phyloP scores from a whole-genome alignment of 2,888 invertebrate species.

The Ischnura elegans region DNA sequence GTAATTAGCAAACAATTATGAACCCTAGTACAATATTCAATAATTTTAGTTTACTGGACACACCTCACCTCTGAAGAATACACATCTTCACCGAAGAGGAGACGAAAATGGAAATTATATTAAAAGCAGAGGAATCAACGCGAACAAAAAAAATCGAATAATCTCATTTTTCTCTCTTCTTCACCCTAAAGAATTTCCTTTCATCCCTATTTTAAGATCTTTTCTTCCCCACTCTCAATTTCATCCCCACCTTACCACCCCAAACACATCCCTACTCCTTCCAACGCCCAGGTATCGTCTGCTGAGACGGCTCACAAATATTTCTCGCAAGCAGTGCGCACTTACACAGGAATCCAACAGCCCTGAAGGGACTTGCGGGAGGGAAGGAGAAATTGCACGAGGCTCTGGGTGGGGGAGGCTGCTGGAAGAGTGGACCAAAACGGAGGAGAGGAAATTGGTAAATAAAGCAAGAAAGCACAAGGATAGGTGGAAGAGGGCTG shows the following conservation, averaged over 20 bases:
- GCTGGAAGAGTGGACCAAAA: background rate
- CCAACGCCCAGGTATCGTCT: constrained; percentile 38
- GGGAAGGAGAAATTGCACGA: constrained; percentile 27
- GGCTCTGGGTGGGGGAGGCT: background rate
- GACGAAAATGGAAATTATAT: background rate
- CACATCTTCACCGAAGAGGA: background rate
- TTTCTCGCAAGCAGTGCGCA: constrained; percentile 11
- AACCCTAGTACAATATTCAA: too few relatives aligned
- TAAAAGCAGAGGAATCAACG: background rate
- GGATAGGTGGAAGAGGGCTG: background rate
- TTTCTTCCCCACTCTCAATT: background rate
- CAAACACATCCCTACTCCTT: background rate
- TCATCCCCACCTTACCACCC: background rate
- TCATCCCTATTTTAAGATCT: constrained; percentile 45
- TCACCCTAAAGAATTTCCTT: constrained; percentile 30
- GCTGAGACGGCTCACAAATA: background rate
- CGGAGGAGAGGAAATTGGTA: background rate
- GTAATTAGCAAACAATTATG: too few relatives aligned
- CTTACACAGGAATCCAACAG: constrained; percentile 52
- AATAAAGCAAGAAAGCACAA: background rate
- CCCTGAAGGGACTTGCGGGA: constrained; percentile 55
- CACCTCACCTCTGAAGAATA: background rate
- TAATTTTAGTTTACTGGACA: too few relatives aligned
- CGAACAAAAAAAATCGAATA: background rate
- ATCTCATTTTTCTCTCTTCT: background rate